These are phyloP conservation scores for Pygoscelis antarcticus DNA, from an alignment of 2,113 vertebrate species.

Conservation along the genomic window DNA sequence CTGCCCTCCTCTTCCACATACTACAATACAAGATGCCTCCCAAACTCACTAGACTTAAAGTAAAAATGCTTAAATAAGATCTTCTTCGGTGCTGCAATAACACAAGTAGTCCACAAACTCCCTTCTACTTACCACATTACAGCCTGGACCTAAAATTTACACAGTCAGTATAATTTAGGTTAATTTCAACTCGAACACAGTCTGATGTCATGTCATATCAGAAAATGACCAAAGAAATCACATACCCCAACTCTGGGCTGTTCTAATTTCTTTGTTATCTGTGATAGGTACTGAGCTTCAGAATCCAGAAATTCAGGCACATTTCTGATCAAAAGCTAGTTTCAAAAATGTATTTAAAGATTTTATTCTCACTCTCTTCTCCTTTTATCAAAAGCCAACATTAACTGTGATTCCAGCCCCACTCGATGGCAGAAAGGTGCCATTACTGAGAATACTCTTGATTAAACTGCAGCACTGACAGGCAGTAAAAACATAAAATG, in stretches of 20 bases:
- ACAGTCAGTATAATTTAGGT: neutral
- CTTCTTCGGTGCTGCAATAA: neutral
- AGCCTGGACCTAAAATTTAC: neutral
- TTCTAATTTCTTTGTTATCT: neutral
- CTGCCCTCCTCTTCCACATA: neutral
- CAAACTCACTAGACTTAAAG: neutral
- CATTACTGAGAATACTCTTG: constrained; percentile 25
- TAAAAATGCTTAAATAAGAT: neutral
- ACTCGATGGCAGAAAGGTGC: constrained; percentile 27
- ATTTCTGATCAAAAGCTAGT: neutral
- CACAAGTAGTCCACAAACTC: neutral
- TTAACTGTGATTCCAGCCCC: constrained; percentile 51
- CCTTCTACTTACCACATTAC: neutral
- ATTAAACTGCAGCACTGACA: constrained; percentile 40
- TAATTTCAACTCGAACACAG: neutral
- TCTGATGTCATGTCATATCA: neutral
- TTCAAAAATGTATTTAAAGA: neutral
- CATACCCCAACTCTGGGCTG: neutral
- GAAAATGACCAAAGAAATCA: neutral
- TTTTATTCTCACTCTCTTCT: neutral
- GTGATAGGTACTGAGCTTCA: neutral
- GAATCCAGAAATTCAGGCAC: neutral
- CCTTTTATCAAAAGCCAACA: constrained; percentile 24
- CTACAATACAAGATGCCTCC: neutral
- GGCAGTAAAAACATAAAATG: constrained; percentile 26